Base-by-base conservation (phyloP, 2,113 vertebrate genomes). In the Oenanthe melanoleuca region DNA sequence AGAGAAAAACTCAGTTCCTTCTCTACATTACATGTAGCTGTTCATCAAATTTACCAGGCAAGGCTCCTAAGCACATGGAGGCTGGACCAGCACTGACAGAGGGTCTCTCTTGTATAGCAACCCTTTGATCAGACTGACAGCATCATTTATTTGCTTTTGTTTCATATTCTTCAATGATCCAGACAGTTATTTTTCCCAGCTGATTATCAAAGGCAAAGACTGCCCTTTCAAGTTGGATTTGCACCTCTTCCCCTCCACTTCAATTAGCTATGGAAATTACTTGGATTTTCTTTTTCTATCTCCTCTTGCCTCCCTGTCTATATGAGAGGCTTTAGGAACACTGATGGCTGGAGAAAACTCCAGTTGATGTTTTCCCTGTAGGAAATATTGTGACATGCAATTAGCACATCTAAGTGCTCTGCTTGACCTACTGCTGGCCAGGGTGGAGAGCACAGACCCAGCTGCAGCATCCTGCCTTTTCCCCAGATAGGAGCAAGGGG, bases 211-310 rank as follows among this genome's bases (percentile, higher is more conserved):
- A 64, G 79, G 56, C 63, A 73, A 92, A 94, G 38, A 45, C 82
- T 86, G 53, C 49, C 87, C 94, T 95, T 96, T 90, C 79, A 96
- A 67, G 89, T 60, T 56, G 60, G 67, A 93, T 95, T 92, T 90
- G 82, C 60, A 65, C 75, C 37, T 70, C 71, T 87, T 86, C 22
- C 38, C 34, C 73, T 91, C 56, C 53, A 70, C 40, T 80, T 81
- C 85, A 88, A 80, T 90, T 93, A 92, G 42, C 64, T 55, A 71
- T 45, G 64, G 72, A 77, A 94, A 91, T 83, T 8, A 75, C 55
- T 80, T 60, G 63, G 34, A 59, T 38, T 63, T 63, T 77, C 56
- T 65, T 78, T 22, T 22, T 31, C 61, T 29, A n/a, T 71, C 56
- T 86, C 29, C 29, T 78, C 83, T 88, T 55, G 57, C 63, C 44